Evolutionary conservation across 2,113 vertebrate genomes (phyloP).

Genomic region (Lophura nycthemera): DNA sequence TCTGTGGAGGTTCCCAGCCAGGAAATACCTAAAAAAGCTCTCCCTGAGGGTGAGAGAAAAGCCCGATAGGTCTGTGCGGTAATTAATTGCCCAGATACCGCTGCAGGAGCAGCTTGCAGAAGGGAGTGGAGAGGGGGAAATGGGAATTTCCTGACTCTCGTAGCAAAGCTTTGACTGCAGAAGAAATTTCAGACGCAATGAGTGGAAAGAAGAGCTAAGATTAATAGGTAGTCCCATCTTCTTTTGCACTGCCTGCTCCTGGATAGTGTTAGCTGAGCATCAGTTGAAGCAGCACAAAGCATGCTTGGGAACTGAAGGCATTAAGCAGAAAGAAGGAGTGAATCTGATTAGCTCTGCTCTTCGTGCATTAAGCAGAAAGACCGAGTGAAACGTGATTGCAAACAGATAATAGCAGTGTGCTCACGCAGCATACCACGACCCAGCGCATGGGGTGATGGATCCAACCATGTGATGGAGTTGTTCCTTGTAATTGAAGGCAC

Average conservation of each 20-base stretch:
- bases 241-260: background rate
- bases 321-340: slow-evolving; percentile 37
- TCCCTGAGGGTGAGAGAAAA: background rate
- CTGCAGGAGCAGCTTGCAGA: background rate
- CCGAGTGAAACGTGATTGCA: slow-evolving; percentile 53
- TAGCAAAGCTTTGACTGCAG: slow-evolving; percentile 9
- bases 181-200: slow-evolving; percentile 34
- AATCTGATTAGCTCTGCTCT: slow-evolving; percentile 72
- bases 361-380: slow-evolving; percentile 59
- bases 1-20: background rate
- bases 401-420: slow-evolving; percentile 56
- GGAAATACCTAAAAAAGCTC: background rate
- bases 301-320: slow-evolving; percentile 50
- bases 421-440: slow-evolving; percentile 22
- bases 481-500: slow-evolving; percentile 44
- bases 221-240: background rate
- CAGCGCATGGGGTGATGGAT: slow-evolving; percentile 38
- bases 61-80: background rate
- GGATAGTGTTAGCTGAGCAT: slow-evolving; percentile 46
- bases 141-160: slow-evolving; percentile 12
- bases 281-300: slow-evolving; percentile 24
- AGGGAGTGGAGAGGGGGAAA: background rate
- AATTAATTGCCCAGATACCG: slow-evolving; percentile 43
- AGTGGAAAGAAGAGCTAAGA: slow-evolving; percentile 34
- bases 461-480: slow-evolving; percentile 12